Percentiles rank a stretch among this genome's conserved stretches.
Conservation (phyloP, 2,113 vertebrate genomes). For the Grallaria varia region DNA sequence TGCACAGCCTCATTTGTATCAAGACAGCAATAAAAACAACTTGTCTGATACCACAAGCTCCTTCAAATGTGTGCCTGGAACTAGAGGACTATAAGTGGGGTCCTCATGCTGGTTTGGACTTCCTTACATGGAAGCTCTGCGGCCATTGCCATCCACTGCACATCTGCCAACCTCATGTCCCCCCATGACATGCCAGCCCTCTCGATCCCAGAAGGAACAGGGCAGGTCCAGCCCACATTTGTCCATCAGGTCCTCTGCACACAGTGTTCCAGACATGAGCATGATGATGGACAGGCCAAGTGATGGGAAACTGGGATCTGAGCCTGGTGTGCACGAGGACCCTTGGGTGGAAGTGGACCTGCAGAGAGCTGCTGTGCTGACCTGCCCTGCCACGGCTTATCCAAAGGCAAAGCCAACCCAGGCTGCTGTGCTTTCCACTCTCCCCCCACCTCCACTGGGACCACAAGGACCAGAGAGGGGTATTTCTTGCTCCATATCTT, state of each 20-base stretch:
- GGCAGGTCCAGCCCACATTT: not conserved
- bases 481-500: not conserved
- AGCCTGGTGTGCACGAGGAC: rapidly evolving
- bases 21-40: not conserved
- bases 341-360: not conserved
- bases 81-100: not conserved
- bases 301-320: not conserved
- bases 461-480: not conserved
- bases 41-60: not conserved
- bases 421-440: not conserved
- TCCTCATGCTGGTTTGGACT: not conserved
- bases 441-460: not conserved
- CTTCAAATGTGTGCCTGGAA: not conserved
- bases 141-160: not conserved
- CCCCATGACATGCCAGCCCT: rapidly evolving
- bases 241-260: not conserved
- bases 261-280: not conserved
- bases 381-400: not conserved
- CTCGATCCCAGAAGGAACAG: not conserved
- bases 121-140: not conserved
- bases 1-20: not conserved
- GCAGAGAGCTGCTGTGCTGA: not conserved
- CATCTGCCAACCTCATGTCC: not conserved
- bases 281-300: not conserved
- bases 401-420: rapidly evolving